A percentile compares a stretch with the other conserved stretches of the same genome.
Evolutionary conservation across 2,113 vertebrate species (phyloP).

Genomic region (Peromyscus maniculatus): DNA sequence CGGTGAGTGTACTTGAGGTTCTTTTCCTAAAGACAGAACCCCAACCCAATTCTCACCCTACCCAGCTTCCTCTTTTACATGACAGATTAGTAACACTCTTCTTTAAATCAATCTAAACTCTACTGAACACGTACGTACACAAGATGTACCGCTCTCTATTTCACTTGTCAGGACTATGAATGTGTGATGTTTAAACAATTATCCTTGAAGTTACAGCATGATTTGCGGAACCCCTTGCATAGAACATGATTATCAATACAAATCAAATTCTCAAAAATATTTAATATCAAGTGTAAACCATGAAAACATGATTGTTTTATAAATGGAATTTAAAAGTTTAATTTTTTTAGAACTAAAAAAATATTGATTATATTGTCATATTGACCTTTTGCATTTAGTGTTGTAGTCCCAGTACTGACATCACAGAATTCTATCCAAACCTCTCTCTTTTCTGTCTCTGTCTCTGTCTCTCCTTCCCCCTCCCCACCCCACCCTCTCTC

Average conservation of each 20-base stretch:
- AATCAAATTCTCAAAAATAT: background rate
- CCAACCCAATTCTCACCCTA: background rate
- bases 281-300: background rate
- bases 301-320: background rate
- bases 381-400: background rate
- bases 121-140: background rate
- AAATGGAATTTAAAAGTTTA: background rate
- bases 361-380: background rate
- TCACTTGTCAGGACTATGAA: constrained; percentile 7
- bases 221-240: background rate
- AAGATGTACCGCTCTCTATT: background rate
- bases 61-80: constrained; percentile 18
- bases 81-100: constrained; percentile 1
- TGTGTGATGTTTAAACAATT: constrained; percentile 48
- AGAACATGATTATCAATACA: background rate
- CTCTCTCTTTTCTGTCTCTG: background rate
- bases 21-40: background rate
- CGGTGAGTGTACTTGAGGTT: background rate
- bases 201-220: constrained; percentile 1
- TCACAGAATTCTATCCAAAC: background rate
- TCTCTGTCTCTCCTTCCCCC: rapidly evolving
- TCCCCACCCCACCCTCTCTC: background rate
- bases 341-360: background rate
- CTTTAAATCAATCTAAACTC: background rate
- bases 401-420: background rate